phyloP scores from a whole-genome alignment of 2,113 vertebrate genomes.

The Todiramphus chloris region DNA sequence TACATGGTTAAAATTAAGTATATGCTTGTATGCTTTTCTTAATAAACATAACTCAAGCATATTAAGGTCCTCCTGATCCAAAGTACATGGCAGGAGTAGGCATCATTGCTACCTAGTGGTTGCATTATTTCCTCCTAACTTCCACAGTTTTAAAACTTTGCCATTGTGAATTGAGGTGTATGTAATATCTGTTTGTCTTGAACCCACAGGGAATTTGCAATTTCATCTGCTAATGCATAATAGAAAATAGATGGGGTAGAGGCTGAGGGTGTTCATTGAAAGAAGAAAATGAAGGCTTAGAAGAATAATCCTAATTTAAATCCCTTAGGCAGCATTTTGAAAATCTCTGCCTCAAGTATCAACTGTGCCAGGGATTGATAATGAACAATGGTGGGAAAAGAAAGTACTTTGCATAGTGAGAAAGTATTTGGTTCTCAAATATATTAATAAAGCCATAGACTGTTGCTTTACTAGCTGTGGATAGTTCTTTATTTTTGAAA shows the following conservation, averaged over 20 bases:
- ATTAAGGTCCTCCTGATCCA: not conserved
- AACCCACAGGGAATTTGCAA: not conserved
- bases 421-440: not conserved
- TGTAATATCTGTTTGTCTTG: not conserved
- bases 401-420: not conserved
- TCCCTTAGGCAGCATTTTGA: not conserved
- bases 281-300: constrained; percentile 29
- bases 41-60: not conserved
- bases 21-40: not conserved
- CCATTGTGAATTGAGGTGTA: not conserved
- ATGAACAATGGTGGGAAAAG: not conserved
- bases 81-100: fast-evolving
- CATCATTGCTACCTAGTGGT: not conserved
- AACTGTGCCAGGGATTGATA: not conserved
- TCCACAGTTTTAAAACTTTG: not conserved
- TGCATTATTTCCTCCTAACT: not conserved
- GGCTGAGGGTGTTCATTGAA: not conserved
- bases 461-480: not conserved
- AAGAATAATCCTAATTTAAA: constrained; percentile 52
- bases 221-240: not conserved
- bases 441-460: not conserved
- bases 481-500: not conserved
- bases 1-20: fast-evolving
- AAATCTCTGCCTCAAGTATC: constrained; percentile 21
- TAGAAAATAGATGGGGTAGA: not conserved